A percentile compares a stretch with the other conserved stretches of the same genome.
Conservation (phyloP, 2,888 invertebrate genomes). For the Lottia gigantea region DNA sequence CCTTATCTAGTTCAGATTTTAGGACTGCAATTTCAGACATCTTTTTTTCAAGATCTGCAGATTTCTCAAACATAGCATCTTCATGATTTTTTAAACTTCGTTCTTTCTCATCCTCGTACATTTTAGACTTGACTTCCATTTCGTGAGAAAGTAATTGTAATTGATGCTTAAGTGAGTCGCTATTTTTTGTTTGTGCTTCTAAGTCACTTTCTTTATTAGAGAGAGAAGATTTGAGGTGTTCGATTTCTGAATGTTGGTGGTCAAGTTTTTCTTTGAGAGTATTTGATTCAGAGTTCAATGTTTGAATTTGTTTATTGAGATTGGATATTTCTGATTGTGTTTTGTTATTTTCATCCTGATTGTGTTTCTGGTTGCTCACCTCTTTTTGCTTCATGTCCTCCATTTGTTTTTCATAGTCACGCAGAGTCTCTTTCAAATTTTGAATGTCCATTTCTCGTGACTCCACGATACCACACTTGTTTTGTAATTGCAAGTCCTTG, state of each 20-base stretch:
- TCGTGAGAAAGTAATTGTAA: constrained; percentile 21
- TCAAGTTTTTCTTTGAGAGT: background rate
- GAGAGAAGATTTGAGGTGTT: constrained; percentile 16
- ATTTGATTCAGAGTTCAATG: background rate
- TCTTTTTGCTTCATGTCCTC: constrained; percentile 9
- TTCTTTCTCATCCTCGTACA: constrained; percentile 15
- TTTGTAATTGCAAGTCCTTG: constrained; percentile 17
- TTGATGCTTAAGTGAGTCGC: constrained; percentile 21
- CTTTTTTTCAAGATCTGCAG: constrained; percentile 32
- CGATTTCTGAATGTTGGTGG: background rate
- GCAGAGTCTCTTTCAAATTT: constrained; percentile 36
- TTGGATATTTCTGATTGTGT: constrained; percentile 30
- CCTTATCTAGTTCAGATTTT: constrained; percentile 27
- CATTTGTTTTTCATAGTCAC: constrained; percentile 37
- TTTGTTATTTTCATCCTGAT: constrained; percentile 11
- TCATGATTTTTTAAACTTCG: constrained; percentile 34
- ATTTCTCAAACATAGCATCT: constrained; percentile 32
- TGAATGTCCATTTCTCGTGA: constrained; percentile 25
- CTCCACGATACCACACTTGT: constrained; percentile 20
- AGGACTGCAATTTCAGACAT: constrained; percentile 32
- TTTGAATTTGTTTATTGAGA: constrained; percentile 5
- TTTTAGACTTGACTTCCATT: constrained; percentile 11
- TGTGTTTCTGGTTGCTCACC: constrained; percentile 10
- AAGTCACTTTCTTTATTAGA: constrained; percentile 19
- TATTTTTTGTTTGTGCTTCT: constrained; percentile 4